Conservation (phyloP, 2,113 vertebrate genomes). For the Holacanthus passer region DNA sequence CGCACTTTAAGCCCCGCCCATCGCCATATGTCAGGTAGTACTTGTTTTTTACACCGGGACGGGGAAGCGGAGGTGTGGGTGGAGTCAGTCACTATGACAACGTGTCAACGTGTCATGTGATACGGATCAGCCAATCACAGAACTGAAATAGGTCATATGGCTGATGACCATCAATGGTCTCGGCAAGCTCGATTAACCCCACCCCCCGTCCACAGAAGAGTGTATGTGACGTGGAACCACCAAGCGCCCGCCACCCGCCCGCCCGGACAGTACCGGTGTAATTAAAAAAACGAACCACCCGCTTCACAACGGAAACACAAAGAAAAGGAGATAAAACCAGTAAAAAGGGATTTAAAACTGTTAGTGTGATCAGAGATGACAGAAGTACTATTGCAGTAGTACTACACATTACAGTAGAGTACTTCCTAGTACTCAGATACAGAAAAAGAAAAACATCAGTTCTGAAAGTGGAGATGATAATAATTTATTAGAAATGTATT, state of each 20-base stretch:
- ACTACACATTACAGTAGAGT: too few relatives aligned
- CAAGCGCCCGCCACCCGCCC: constrained; percentile 30
- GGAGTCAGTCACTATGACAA: constrained; percentile 66
- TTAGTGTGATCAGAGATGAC: too few relatives aligned
- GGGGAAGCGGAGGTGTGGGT: background rate
- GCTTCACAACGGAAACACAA: background rate
- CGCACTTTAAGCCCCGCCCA: background rate
- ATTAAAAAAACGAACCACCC: constrained; percentile 68
- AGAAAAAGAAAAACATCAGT: too few relatives aligned
- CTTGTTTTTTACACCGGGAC: background rate
- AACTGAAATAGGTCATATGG: constrained; percentile 29
- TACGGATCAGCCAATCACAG: background rate
- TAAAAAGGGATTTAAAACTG: too few relatives aligned
- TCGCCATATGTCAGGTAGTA: background rate
- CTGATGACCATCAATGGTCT: fast-evolving
- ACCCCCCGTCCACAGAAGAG: background rate
- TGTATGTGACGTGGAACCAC: constrained; percentile 70
- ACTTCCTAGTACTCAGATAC: too few relatives aligned
- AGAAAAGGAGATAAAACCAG: background rate
- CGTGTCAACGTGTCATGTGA: constrained; percentile 61
- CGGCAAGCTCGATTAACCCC: background rate
- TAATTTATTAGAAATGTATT: too few relatives aligned
- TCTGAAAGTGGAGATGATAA: too few relatives aligned
- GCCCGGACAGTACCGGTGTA: fast-evolving
- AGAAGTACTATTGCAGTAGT: too few relatives aligned